Evolutionary conservation across 2,113 vertebrate species (phyloP).

Genomic region (Notothenia rossii): DNA sequence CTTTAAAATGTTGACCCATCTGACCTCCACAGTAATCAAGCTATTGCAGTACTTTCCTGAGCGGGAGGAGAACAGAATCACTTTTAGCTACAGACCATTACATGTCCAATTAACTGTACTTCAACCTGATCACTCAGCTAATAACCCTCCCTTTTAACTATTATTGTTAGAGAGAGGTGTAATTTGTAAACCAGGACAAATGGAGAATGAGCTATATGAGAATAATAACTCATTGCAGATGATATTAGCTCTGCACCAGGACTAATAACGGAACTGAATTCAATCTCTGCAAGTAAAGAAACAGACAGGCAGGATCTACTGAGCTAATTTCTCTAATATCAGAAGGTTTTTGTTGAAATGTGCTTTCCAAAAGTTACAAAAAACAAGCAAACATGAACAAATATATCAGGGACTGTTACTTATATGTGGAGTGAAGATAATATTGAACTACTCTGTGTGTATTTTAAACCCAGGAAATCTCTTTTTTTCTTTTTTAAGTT

Average conservation of each 20-base stretch:
- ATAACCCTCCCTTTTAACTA: neutral
- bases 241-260: slow-evolving; percentile 40
- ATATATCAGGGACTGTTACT: neutral
- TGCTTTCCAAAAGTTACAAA: slow-evolving; percentile 30
- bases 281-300: slow-evolving; percentile 23
- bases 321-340: slow-evolving; percentile 22
- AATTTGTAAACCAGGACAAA: slow-evolving; percentile 32
- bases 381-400: slow-evolving; percentile 38
- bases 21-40: slow-evolving; percentile 33
- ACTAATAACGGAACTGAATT: slow-evolving; percentile 28
- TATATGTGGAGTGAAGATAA: slow-evolving; percentile 13
- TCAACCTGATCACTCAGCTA: slow-evolving; percentile 13
- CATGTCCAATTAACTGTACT: slow-evolving; percentile 27
- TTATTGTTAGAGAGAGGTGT: slow-evolving; percentile 22
- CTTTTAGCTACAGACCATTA: slow-evolving; percentile 22
- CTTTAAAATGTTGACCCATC: slow-evolving; percentile 28
- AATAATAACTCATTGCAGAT: slow-evolving; percentile 35
- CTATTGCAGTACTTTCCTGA: slow-evolving; percentile 17
- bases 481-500: neutral
- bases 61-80: slow-evolving; percentile 27
- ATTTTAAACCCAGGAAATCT: slow-evolving; percentile 3
- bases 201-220: slow-evolving; percentile 31
- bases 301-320: slow-evolving; percentile 11
- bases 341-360: slow-evolving; percentile 44
- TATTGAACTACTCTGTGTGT: slow-evolving; percentile 11